Evolutionary conservation across 2,113 vertebrate genomes (phyloP).

Genomic region (Cynoglossus semilaevis): DNA sequence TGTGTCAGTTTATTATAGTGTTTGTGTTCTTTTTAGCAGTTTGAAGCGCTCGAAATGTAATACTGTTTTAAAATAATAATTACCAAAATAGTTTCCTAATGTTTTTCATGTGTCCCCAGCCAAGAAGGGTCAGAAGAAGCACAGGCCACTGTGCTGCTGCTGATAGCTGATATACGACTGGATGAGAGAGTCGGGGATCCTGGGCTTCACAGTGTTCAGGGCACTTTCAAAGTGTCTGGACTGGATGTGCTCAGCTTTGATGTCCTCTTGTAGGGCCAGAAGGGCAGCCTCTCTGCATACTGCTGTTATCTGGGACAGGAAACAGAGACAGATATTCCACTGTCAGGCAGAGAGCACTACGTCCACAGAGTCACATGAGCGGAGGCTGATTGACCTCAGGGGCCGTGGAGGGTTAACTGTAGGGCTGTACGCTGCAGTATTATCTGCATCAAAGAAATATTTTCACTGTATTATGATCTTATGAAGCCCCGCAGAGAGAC

Average conservation of each 20-base stretch:
- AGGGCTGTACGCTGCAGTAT: too few relatives aligned
- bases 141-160: constrained; percentile 76
- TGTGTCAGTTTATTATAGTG: neutral
- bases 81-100: neutral
- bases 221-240: constrained; percentile 83
- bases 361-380: constrained; percentile 3
- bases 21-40: neutral
- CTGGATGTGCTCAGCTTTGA: constrained; percentile 75
- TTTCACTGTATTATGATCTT: too few relatives aligned
- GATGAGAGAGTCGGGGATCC: constrained; percentile 86
- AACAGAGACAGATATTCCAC: constrained; percentile 62
- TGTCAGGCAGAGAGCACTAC: constrained; percentile 28
- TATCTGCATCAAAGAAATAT: too few relatives aligned
- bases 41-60: neutral
- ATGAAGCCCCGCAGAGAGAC: too few relatives aligned
- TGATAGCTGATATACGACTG: constrained; percentile 87
- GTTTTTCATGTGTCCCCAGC: neutral
- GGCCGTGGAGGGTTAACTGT: too few relatives aligned
- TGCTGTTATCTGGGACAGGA: constrained; percentile 84
- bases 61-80: neutral
- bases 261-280: constrained; percentile 90
- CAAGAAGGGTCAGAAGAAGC: constrained; percentile 69
- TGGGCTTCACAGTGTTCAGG: constrained; percentile 81
- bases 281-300: constrained; percentile 94
- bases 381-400: neutral